Evolutionary conservation across 2,888 invertebrate genomes (phyloP).

Genomic region (Trileptium ribeirensis): DNA sequence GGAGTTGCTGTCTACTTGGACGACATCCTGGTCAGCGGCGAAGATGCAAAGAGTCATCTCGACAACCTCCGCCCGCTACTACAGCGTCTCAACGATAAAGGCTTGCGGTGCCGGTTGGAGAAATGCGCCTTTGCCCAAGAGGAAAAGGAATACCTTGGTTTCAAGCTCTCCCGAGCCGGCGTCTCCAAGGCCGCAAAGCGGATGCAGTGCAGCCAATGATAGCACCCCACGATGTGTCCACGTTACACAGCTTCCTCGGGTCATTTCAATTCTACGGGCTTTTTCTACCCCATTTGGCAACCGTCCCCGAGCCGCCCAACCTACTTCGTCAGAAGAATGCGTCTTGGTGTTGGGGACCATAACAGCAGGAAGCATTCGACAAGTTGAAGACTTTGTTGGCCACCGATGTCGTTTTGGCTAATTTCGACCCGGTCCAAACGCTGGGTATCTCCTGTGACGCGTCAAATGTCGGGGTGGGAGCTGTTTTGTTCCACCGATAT

Average conservation of each 20-base stretch:
- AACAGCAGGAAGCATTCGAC: not conserved
- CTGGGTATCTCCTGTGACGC: constrained; percentile 11
- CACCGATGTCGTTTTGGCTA: not conserved
- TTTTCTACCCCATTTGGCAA: not conserved
- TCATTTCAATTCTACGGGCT: not conserved
- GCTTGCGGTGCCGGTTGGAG: constrained; percentile 23
- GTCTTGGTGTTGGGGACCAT: not conserved
- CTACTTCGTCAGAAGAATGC: not conserved
- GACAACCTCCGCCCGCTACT: not conserved
- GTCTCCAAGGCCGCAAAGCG: constrained; percentile 21
- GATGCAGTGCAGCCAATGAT: constrained; percentile 27
- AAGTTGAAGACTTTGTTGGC: not conserved
- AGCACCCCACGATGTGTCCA: not conserved
- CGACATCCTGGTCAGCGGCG: constrained; percentile 6
- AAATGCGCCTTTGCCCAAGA: constrained; percentile 19
- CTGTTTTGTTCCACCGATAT: constrained; percentile 28
- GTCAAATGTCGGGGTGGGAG: constrained; percentile 16
- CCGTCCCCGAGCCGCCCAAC: not conserved
- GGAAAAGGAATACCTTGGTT: not conserved
- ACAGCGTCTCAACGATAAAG: constrained; percentile 1
- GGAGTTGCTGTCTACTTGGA: constrained; percentile 28
- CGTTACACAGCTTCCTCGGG: not conserved
- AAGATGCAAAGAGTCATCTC: not conserved
- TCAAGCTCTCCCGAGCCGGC: constrained; percentile 14
- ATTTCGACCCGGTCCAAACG: not conserved